phyloP scores from a whole-genome alignment of 1,140 invertebrate genomes.

The Caenorhabditis latens region DNA sequence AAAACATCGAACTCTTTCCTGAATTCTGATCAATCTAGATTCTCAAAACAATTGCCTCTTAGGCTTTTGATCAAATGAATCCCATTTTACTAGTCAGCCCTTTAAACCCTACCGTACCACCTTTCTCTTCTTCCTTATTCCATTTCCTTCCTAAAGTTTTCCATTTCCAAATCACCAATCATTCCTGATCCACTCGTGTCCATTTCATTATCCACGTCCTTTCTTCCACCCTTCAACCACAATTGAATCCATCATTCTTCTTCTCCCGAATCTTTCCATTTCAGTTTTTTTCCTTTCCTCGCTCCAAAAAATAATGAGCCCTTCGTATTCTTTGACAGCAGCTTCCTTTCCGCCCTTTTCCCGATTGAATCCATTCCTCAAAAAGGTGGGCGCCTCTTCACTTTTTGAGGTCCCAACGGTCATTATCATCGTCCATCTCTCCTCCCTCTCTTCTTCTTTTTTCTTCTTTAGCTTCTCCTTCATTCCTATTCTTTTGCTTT shows the following conservation, averaged over 20 bases:
- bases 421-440: constrained; percentile 46
- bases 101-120: too few relatives aligned
- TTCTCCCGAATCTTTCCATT: background rate
- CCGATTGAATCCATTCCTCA: constrained; percentile 49
- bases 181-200: constrained; percentile 20
- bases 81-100: too few relatives aligned
- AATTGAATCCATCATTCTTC: background rate
- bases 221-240: background rate
- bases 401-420: constrained; percentile 43
- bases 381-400: background rate
- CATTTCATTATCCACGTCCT: constrained; percentile 6
- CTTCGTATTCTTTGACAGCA: constrained; percentile 3
- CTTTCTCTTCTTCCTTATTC: too few relatives aligned
- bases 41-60: too few relatives aligned
- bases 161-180: background rate
- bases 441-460: background rate
- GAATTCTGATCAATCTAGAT: too few relatives aligned
- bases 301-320: constrained; percentile 41
- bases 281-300: background rate
- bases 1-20: too few relatives aligned
- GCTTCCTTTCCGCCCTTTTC: background rate
- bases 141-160: too few relatives aligned
- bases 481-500: background rate
- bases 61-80: too few relatives aligned
- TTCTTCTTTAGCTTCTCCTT: background rate